Base-by-base conservation (phyloP, 2,888 invertebrate species). In the Oxytorus armatus region DNA sequence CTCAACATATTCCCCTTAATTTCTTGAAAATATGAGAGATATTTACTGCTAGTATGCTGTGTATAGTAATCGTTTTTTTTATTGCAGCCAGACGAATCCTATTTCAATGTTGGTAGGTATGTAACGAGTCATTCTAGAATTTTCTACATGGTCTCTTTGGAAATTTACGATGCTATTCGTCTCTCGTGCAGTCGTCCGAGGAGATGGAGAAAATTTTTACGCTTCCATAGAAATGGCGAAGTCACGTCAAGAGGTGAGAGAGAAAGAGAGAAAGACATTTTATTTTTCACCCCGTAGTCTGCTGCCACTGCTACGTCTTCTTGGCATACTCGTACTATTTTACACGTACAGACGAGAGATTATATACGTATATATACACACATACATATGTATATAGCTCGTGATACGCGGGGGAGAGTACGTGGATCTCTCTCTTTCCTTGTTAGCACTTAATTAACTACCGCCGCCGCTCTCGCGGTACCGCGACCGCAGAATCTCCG, bases 391-490 rank as follows among this genome's bases (percentile, higher is more conserved):
- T 72, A 21, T 51, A 29, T 72, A 42, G 16, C 33, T 44, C 44
- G 51, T 69, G 66, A 36, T 47, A n/a, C n/a, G 42, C 66, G 65
- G 75, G 29, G 36, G 51, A 68, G 83, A 83, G 85, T 82, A 82
- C 85, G 86, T 83, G 85, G 85, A 86, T 51, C 36, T n/a, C n/a
- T n/a, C 55, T 57, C 88, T 88, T 88, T 87, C 83, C 89, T 90
- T 89, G 90, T 90, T 90, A 90, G 89, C 90, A 90, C 90, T 90
- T 88, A 90, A 90, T 90, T 90, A 90, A 89, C 88, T 88, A 86
- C 85, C 86, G 85, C 85, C 85, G 86, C 85, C 85, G 84, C 80
- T 36, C 65, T 74, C 57, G 65, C 47, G 57, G 55, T 47, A 55
- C 74, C 65, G 66, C 23, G 82, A 84, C 85, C 85, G n/a, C n/a